These are phyloP conservation scores for Norana najaformis DNA, from an alignment of 2,888 invertebrate species.

Conservation along the genomic window DNA sequence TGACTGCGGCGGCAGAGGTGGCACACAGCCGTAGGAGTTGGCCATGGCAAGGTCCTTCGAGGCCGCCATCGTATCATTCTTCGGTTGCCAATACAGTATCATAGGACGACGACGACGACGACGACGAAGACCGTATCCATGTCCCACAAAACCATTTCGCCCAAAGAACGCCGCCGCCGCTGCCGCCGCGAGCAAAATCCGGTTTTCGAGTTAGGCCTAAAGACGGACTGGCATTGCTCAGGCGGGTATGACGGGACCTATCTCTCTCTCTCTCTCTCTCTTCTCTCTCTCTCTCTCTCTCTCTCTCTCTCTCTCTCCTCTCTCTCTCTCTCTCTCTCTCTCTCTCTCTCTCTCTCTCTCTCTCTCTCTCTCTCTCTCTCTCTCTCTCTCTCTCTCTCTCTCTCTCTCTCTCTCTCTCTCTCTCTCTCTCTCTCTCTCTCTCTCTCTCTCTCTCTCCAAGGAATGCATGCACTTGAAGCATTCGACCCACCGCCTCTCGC, in stretches of 20 bases:
- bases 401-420: neutral
- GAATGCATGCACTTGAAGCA: constrained; percentile 5
- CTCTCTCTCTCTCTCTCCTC: neutral
- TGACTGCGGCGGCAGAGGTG: neutral
- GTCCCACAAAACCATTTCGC: neutral
- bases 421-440: neutral
- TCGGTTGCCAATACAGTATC: neutral
- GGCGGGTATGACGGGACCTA: neutral
- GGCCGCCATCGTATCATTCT: neutral
- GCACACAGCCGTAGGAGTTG: neutral
- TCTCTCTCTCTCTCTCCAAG: neutral
- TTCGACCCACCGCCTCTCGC: neutral
- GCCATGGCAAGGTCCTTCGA: neutral
- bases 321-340: neutral
- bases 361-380: neutral
- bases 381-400: neutral
- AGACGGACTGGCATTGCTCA: neutral
- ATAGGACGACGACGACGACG: neutral
- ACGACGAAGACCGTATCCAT: neutral
- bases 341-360: neutral
- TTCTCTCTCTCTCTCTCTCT: neutral
- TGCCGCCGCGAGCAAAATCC: neutral
- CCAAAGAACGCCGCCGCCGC: neutral
- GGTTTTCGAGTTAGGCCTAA: neutral
- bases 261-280: too few species aligned